These are phyloP conservation scores for Cebidichthys violaceus DNA, from an alignment of 2,113 vertebrate species.

Conservation along the genomic window DNA sequence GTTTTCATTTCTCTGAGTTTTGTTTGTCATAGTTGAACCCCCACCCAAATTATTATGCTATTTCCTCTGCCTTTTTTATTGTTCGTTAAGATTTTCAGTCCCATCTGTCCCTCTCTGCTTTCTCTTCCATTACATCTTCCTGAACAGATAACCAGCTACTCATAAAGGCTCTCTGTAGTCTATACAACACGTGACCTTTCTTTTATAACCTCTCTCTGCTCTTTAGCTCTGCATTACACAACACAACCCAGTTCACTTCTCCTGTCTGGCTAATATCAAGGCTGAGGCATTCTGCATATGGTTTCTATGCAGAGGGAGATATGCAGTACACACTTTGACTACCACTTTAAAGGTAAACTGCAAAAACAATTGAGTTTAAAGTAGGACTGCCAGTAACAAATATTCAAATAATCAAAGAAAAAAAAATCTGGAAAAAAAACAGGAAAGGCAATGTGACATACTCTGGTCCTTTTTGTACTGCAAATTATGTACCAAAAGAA, in stretches of 20 bases:
- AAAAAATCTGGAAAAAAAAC: not conserved
- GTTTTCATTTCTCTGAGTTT: conserved; percentile 38
- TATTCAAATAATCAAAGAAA: too few species aligned
- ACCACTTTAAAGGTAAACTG: not conserved
- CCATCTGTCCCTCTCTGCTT: conserved; percentile 11
- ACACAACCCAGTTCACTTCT: not conserved
- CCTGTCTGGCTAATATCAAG: not conserved
- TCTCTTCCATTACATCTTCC: not conserved
- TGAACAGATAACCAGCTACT: conserved; percentile 31
- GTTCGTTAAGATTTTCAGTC: not conserved
- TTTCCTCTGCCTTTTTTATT: conserved; percentile 24
- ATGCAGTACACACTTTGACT: not conserved
- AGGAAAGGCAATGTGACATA: not conserved
- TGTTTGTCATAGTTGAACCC: conserved; percentile 22
- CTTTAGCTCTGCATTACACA: conserved; percentile 36
- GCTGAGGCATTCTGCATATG: not conserved
- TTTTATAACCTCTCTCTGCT: conserved; percentile 18
- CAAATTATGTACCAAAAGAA: not conserved
- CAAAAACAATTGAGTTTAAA: not conserved
- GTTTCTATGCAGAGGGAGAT: conserved; percentile 5
- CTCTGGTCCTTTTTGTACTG: not conserved
- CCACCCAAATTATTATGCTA: not conserved
- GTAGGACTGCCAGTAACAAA: too few species aligned
- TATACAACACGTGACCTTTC: not conserved
- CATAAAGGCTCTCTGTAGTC: conserved; percentile 12